Conservation (phyloP, 2,113 vertebrate genomes). For the Ciconia maguari region DNA sequence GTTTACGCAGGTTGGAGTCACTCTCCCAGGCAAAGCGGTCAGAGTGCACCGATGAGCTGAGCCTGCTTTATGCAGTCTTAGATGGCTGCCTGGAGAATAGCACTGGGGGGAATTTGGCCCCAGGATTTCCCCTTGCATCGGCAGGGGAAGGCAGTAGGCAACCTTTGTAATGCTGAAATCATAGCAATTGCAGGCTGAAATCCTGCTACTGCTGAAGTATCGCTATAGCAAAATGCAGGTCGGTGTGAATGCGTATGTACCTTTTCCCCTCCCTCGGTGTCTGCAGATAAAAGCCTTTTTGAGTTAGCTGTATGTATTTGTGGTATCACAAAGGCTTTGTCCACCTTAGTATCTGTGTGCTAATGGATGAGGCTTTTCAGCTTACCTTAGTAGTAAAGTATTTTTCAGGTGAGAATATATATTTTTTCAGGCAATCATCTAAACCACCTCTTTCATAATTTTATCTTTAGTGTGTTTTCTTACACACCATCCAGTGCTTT, state of each 20-base stretch:
- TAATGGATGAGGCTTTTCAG: neutral
- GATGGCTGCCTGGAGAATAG: fast-evolving
- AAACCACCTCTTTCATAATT: neutral
- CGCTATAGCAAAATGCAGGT: neutral
- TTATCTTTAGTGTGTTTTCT: neutral
- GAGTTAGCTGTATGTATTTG: neutral
- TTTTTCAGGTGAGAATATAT: neutral
- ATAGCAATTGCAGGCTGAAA: neutral
- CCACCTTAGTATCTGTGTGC: neutral
- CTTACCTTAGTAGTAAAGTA: neutral
- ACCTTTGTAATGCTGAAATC: neutral
- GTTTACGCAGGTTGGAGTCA: fast-evolving
- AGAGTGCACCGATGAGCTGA: fast-evolving
- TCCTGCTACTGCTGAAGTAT: neutral
- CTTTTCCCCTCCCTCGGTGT: neutral
- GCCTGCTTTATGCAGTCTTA: neutral
- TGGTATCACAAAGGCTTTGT: neutral
- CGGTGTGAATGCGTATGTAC: fast-evolving
- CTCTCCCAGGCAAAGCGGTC: neutral
- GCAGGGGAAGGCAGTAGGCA: neutral
- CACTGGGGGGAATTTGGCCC: neutral
- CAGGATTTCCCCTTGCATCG: neutral
- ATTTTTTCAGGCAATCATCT: neutral
- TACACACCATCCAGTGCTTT: neutral
- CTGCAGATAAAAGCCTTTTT: neutral